Evolutionary conservation across 2,113 vertebrate species (phyloP).

Genomic region (Puntigrus tetrazona): DNA sequence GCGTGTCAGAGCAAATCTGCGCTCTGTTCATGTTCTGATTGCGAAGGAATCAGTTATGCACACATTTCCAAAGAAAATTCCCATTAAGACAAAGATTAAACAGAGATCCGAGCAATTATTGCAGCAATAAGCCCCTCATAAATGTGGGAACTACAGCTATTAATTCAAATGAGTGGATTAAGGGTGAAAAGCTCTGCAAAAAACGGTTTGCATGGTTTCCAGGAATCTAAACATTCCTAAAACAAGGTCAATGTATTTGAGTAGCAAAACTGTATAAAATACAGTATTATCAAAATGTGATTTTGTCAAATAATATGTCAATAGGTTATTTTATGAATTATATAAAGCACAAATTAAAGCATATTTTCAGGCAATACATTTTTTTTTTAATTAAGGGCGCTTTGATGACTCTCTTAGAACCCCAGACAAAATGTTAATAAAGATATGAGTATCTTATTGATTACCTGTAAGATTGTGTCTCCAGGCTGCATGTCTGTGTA

Average conservation of each 20-base stretch:
- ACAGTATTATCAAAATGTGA: too few species aligned
- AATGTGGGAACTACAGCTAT: constrained; percentile 38
- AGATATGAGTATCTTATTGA: constrained; percentile 25
- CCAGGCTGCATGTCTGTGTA: constrained; percentile 89
- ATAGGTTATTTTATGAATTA: background rate
- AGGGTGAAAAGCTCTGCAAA: constrained; percentile 16
- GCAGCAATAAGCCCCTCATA: constrained; percentile 38
- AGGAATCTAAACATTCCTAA: background rate
- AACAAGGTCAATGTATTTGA: background rate
- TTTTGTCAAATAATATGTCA: background rate
- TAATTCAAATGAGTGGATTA: constrained; percentile 44
- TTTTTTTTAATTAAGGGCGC: background rate
- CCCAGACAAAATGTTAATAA: background rate
- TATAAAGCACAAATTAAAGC: background rate
- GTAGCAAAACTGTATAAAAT: background rate
- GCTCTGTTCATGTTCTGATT: constrained; percentile 39
- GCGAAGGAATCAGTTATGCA: constrained; percentile 39
- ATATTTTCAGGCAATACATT: background rate
- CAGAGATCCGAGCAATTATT: constrained; percentile 45
- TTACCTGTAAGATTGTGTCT: constrained; percentile 86
- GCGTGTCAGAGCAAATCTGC: constrained; percentile 22
- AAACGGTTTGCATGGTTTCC: background rate
- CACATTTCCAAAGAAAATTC: constrained; percentile 18
- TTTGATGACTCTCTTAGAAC: too few species aligned
- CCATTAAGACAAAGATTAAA: constrained; percentile 17